Evolutionary conservation across 1,140 invertebrate genomes (phyloP), one percentile per base, ranked within the genome.

Genomic region (Ooceraea biroi): DNA sequence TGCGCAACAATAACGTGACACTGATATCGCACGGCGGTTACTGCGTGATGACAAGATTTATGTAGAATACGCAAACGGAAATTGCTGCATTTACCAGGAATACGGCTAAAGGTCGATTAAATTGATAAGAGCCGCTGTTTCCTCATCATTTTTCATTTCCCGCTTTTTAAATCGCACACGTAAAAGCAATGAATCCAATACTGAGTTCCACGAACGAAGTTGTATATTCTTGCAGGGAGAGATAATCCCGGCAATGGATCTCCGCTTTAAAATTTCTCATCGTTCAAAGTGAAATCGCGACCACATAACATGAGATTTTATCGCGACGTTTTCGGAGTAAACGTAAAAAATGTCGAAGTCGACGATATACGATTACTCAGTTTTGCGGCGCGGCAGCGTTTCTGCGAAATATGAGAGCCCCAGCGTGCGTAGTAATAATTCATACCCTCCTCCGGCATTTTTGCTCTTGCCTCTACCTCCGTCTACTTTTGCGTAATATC

Each of bases 381-480:
- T 71, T 71, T 57, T 58, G 65, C 36, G 36, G 65, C 22, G 50
- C 50, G 50, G 48, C 50, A 50, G 50, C 41, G 76, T 65, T 25
- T n/a, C n/a, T 22, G 22, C 36, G 41, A 89, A 85, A 78, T 89
- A 55, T 73, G 76, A 86, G 82, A 88, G 68, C 80, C 55, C 65
- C 44, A 58, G 41, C 77, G 66, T 85, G 66, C 82, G 65, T 77
- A 57, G 85, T 89, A 88, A 90, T 92, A 90, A 92, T 91, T 92
- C 88, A 91, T 90, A 61, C 57, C 46, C 71, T 36, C 36, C 36
- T 36, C 60, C 55, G 76, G 87, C 72, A 86, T 88, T 90, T 90
- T 89, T 89, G 85, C 85, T 87, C 80, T 25, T 48, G 19, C 25
- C 55, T 57, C 77, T 41, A 8, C n/a, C 46, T 22, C 41, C 12